phyloP scores from a whole-genome alignment of 1,140 invertebrate genomes.

The Muscidifurax raptorellus region DNA sequence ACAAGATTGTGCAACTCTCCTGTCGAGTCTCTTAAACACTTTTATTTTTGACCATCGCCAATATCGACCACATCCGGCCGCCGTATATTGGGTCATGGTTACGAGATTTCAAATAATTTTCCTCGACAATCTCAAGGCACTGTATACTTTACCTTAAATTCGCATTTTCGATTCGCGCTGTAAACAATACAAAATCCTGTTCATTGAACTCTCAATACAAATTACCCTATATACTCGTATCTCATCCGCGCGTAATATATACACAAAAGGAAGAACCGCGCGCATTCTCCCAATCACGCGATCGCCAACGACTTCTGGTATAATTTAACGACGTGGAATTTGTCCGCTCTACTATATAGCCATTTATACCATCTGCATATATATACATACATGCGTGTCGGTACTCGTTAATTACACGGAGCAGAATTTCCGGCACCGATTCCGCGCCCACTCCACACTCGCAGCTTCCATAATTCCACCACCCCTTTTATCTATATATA shows the following conservation, averaged over 20 bases:
- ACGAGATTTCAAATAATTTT: not conserved
- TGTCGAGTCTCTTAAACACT: not conserved
- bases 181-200: too few relatives aligned
- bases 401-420: not conserved
- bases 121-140: too few relatives aligned
- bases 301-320: not conserved
- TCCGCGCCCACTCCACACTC: not conserved
- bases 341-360: not conserved
- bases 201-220: too few relatives aligned
- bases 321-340: conserved; percentile 32
- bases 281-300: not conserved
- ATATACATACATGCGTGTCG: not conserved
- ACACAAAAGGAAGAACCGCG: too few relatives aligned
- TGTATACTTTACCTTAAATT: too few relatives aligned
- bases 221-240: too few relatives aligned
- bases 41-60: not conserved
- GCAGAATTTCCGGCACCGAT: conserved; percentile 20
- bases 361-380: not conserved
- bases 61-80: not conserved
- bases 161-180: too few relatives aligned
- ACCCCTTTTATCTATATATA: not conserved
- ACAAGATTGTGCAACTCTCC: not conserved
- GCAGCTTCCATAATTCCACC: not conserved
- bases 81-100: not conserved
- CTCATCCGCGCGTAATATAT: too few relatives aligned